phyloP scores from a whole-genome alignment of 2,113 vertebrate genomes.

The Marcusenius ussheri region DNA sequence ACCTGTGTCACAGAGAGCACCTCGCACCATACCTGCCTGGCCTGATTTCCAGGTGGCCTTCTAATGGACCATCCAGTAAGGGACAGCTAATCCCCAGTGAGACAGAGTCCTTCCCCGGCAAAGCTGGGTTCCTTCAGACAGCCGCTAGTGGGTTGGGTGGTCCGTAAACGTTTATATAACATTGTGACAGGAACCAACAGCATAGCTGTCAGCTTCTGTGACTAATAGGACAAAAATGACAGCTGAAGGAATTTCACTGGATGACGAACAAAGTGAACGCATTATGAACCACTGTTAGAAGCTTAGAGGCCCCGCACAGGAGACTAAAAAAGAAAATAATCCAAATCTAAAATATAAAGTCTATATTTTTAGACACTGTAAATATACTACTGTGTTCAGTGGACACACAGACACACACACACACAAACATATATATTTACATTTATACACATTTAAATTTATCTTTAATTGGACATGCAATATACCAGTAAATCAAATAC shows the following conservation, averaged over 20 bases:
- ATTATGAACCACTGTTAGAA: not conserved
- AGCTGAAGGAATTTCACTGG: slow-evolving; percentile 2
- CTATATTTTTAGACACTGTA: not conserved
- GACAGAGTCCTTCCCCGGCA: not conserved
- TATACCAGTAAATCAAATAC: not conserved
- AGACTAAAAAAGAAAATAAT: not conserved
- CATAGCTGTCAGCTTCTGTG: slow-evolving; percentile 13
- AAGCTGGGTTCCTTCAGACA: not conserved
- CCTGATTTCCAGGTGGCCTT: not conserved
- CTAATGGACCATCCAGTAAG: not conserved
- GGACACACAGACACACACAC: not conserved
- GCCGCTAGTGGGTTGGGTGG: not conserved
- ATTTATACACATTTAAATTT: not conserved
- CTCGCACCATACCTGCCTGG: not conserved
- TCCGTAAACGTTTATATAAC: not conserved
- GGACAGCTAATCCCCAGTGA: not conserved
- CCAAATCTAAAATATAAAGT: not conserved
- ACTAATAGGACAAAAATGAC: not conserved
- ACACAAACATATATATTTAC: too few species aligned
- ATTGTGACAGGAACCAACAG: not conserved
- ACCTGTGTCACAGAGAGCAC: not conserved
- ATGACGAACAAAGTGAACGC: not conserved
- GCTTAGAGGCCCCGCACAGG: not conserved
- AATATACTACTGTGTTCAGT: not conserved
- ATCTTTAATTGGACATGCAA: not conserved